Percentiles rank a stretch among this genome's conserved stretches.
These are phyloP conservation scores for Heliconius sara DNA, from an alignment of 2,888 invertebrate genomes.

Conservation along the genomic window DNA sequence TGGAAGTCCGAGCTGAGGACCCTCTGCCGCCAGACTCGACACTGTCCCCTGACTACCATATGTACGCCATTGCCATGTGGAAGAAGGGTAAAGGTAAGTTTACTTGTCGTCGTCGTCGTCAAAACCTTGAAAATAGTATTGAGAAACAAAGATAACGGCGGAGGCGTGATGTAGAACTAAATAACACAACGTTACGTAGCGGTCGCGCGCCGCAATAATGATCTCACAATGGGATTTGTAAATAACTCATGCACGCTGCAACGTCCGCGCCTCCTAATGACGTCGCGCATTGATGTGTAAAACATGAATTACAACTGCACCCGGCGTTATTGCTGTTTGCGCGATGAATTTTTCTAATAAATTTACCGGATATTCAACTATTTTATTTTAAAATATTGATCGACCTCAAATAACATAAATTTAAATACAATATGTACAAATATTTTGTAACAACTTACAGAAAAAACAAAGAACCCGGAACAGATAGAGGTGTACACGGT, in stretches of 20 bases:
- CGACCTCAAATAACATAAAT: not conserved
- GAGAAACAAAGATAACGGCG: conserved; percentile 55
- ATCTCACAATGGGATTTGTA: conserved; percentile 69
- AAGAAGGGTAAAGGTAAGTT: conserved; percentile 88
- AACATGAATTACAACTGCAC: conserved; percentile 38
- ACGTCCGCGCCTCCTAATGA: conserved; percentile 46
- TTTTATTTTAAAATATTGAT: not conserved
- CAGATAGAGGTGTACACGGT: conserved; percentile 88
- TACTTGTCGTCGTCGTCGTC: conserved; percentile 34
- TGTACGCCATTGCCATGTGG: conserved; percentile 89
- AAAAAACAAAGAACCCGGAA: conserved; percentile 89
- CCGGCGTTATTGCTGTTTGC: conserved; percentile 19
- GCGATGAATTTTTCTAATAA: not conserved
- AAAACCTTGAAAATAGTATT: conserved; percentile 52
- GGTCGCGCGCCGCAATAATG: conserved; percentile 59
- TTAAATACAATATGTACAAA: not conserved
- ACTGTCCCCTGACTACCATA: conserved; percentile 81
- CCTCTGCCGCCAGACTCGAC: conserved; percentile 75
- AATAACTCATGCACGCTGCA: conserved; percentile 59
- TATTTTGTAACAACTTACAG: conserved; percentile 66
- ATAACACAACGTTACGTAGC: conserved; percentile 53
- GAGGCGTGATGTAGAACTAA: conserved; percentile 57
- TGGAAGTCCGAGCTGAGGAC: conserved; percentile 85
- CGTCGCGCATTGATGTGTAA: conserved; percentile 40
- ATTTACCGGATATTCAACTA: conserved; percentile 2